phyloP scores from a whole-genome alignment of 92 coral and sea anemone genomes.

The Epizoanthus scotinus region DNA sequence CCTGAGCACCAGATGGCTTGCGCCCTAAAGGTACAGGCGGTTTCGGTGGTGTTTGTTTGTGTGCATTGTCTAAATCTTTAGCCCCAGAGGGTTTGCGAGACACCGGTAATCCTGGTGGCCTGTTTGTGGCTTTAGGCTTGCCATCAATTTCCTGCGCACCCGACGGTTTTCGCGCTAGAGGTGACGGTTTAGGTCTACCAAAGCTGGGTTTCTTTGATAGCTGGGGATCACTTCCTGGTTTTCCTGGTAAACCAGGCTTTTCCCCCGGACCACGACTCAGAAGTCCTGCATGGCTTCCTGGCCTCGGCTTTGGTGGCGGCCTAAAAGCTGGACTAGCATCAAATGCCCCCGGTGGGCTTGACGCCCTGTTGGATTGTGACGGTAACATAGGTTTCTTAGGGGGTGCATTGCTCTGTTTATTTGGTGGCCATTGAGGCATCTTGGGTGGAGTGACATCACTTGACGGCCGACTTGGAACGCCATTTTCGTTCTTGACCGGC shows the following conservation, averaged over 20 bases:
- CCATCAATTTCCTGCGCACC: constrained; percentile 27
- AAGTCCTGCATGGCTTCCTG: constrained; percentile 59
- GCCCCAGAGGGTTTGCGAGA: constrained; percentile 35
- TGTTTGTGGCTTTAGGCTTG: neutral
- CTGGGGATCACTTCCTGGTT: constrained; percentile 35
- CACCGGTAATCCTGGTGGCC: constrained; percentile 26
- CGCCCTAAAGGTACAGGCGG: constrained; percentile 39
- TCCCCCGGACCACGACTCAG: constrained; percentile 35
- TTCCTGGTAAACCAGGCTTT: constrained; percentile 17
- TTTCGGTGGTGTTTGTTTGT: constrained; percentile 45
- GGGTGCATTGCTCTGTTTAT: neutral
- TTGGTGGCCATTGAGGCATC: constrained; percentile 39
- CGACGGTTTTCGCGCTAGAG: constrained; percentile 5
- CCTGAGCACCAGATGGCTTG: constrained; percentile 38
- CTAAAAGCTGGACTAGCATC: constrained; percentile 1
- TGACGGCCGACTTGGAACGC: constrained; percentile 27
- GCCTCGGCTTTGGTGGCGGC: constrained; percentile 41
- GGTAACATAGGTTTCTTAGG: constrained; percentile 21
- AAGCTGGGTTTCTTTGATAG: constrained; percentile 38
- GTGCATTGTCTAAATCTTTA: neutral
- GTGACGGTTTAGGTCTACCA: constrained; percentile 24
- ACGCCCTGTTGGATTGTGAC: constrained; percentile 7
- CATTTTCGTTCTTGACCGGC: constrained; percentile 9
- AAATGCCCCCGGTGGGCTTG: constrained; percentile 32
- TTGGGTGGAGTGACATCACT: constrained; percentile 28